A percentile compares a stretch with the other conserved stretches of the same genome.
These are phyloP conservation scores for Dendrocopos noguchii DNA, from an alignment of 2,113 vertebrate genomes.

Conservation along the genomic window DNA sequence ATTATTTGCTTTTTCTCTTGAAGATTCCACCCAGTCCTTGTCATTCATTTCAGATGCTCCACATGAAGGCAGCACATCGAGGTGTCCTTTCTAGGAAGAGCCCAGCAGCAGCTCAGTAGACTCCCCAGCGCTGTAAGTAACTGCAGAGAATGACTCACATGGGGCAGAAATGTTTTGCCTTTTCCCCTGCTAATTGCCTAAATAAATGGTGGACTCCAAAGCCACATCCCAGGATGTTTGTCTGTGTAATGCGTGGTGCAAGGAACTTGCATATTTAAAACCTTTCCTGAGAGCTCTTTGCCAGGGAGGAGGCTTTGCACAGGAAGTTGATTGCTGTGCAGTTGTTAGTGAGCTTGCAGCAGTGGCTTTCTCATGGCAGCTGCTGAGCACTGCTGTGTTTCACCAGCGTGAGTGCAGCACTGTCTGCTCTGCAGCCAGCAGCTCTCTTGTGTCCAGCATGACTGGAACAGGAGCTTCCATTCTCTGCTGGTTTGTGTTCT, in stretches of 20 bases:
- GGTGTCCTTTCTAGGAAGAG: conserved; percentile 7
- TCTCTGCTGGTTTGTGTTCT: not conserved
- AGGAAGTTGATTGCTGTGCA: not conserved
- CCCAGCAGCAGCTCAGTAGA: conserved; percentile 18
- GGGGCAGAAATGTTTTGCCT: not conserved
- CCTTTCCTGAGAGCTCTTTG: not conserved
- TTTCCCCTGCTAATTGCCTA: not conserved
- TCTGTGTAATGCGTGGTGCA: not conserved
- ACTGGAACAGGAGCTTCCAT: not conserved
- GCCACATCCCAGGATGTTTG: not conserved
- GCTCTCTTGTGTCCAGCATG: not conserved
- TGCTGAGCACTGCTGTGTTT: not conserved
- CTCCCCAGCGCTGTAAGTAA: conserved; percentile 32
- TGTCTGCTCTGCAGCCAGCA: not conserved
- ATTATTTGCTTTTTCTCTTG: conserved; percentile 45
- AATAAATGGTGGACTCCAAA: not conserved
- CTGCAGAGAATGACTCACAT: conserved; percentile 12
- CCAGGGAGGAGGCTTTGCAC: not conserved
- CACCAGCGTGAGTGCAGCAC: not conserved
- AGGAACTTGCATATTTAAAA: not conserved
- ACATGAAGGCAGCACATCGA: not conserved
- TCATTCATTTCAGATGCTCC: conserved; percentile 54
- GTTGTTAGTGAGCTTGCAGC: not conserved
- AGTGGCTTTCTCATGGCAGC: not conserved
- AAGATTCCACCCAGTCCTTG: conserved; percentile 2